Percentiles rank a stretch among this genome's conserved stretches.
Evolutionary conservation across 2,888 invertebrate species (phyloP).

Genomic region (Oscheius onirici): DNA sequence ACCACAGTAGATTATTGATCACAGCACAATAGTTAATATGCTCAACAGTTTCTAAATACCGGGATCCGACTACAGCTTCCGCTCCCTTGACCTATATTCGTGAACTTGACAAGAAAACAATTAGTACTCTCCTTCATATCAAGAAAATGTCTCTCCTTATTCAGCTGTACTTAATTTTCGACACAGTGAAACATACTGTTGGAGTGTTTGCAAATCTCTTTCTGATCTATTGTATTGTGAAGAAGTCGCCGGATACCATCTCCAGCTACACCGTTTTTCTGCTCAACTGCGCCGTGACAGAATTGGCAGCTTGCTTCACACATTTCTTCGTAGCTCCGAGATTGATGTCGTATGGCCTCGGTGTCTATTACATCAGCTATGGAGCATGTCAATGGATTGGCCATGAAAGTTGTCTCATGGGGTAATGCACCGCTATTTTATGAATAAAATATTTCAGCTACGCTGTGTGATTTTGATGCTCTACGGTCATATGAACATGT

Average conservation of each 20-base stretch:
- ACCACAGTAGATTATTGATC: no score
- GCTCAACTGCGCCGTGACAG: not conserved
- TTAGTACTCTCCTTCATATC: no score
- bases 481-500: constrained; percentile 4
- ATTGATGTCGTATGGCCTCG: not conserved
- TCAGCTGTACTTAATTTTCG: not conserved
- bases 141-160: not conserved
- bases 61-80: no score
- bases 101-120: no score
- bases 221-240: constrained; percentile 10
- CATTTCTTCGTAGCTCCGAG: not conserved
- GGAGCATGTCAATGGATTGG: not conserved
- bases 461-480: not conserved
- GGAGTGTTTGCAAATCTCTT: not conserved
- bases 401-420: not conserved
- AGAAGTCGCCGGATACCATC: not conserved
- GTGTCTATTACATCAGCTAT: not conserved
- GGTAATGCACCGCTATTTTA: not conserved
- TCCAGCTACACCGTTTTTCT: not conserved
- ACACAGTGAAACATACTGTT: not conserved
- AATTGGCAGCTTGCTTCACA: not conserved
- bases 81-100: no score
- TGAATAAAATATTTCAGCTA: not conserved
- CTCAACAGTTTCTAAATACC: no score
- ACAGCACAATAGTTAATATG: no score